Conservation (phyloP, 2,113 vertebrate genomes). For the Castor canadensis region DNA sequence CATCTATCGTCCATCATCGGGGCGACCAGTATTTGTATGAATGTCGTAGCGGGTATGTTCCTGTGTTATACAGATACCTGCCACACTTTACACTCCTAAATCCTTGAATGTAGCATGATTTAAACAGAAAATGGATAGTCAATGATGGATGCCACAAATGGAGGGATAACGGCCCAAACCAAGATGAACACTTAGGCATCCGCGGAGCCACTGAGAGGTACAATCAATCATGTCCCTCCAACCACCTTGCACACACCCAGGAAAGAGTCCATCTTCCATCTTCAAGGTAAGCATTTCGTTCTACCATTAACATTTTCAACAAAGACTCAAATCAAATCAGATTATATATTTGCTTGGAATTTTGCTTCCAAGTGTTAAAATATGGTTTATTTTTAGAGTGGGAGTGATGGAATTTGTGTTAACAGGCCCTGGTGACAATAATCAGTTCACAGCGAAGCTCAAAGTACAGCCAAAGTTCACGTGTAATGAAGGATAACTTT, state of each 20-base stretch:
- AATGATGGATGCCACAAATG: not conserved
- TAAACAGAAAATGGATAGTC: not conserved
- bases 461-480: slow-evolving; percentile 46
- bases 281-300: slow-evolving; percentile 38
- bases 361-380: slow-evolving; percentile 66
- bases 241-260: not conserved
- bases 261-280: not conserved
- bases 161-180: not conserved
- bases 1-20: not conserved
- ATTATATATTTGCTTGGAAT: slow-evolving; percentile 64
- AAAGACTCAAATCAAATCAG: slow-evolving; percentile 57
- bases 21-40: too few relatives aligned
- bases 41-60: too few relatives aligned
- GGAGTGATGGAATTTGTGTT: slow-evolving; percentile 72
- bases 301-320: slow-evolving; percentile 59
- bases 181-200: not conserved
- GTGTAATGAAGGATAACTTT: slow-evolving; percentile 35
- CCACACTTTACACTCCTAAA: not conserved
- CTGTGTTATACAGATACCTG: not conserved
- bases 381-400: slow-evolving; percentile 71
- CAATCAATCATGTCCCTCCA: not conserved
- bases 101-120: not conserved
- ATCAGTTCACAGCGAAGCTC: slow-evolving; percentile 62
- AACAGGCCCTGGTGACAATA: slow-evolving; percentile 68
- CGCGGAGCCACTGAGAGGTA: too few relatives aligned